Conservation (phyloP, 2,888 invertebrate species). For the Coremacera marginata region DNA sequence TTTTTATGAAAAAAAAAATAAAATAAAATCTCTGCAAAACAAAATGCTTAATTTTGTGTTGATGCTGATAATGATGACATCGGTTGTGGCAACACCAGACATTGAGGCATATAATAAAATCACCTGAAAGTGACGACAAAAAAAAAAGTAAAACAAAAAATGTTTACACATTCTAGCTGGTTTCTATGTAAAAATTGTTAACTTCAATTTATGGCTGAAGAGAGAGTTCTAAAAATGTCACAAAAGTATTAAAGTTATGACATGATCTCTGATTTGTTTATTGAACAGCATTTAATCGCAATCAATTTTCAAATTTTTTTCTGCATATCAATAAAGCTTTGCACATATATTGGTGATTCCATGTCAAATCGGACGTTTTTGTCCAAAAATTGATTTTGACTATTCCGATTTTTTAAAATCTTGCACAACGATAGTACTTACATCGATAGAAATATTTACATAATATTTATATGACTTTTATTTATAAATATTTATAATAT, state of each 20-base stretch:
- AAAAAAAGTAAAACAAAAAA: neutral
- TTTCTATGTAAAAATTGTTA: neutral
- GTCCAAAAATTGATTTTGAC: no score
- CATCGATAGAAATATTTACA: no score
- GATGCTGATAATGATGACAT: slow-evolving; percentile 11
- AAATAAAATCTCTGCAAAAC: neutral
- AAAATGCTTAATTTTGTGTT: slow-evolving; percentile 20
- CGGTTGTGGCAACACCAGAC: neutral
- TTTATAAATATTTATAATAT: no score
- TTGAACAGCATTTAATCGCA: neutral
- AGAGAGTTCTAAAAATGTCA: neutral
- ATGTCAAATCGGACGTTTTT: no score
- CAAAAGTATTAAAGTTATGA: no score
- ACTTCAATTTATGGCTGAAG: neutral
- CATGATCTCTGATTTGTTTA: no score
- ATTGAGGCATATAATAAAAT: neutral
- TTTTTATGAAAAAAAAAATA: no score
- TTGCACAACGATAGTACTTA: no score
- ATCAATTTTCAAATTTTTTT: neutral
- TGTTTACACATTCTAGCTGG: neutral
- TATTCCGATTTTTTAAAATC: no score
- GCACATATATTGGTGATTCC: no score
- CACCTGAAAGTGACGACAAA: neutral
- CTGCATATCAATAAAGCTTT: neutral
- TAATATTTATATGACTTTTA: no score